These are phyloP conservation scores for Tor tambroides DNA, from an alignment of 2,113 vertebrate genomes.

Conservation along the genomic window DNA sequence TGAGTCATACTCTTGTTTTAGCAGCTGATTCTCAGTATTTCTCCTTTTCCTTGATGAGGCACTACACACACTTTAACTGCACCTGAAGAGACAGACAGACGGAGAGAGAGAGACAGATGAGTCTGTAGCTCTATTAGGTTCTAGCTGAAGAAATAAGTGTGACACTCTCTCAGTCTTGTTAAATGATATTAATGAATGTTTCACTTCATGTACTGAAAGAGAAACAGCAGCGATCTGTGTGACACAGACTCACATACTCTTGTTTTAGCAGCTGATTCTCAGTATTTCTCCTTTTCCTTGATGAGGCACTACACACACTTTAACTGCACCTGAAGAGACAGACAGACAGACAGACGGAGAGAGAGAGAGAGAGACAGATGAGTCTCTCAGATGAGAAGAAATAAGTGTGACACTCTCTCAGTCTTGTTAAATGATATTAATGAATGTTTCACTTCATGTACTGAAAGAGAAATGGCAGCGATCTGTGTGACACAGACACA, in stretches of 20 bases:
- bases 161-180: neutral
- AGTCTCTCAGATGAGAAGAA: neutral
- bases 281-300: neutral
- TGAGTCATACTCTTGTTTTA: neutral
- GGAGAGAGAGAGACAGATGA: neutral
- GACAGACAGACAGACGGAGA: too few species aligned
- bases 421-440: slow-evolving; percentile 4
- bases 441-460: slow-evolving; percentile 3
- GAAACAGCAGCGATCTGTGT: neutral
- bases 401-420: neutral
- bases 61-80: neutral
- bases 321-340: neutral
- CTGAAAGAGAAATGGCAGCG: neutral
- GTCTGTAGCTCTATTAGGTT: neutral
- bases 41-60: neutral
- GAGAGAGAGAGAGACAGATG: neutral
- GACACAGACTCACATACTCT: neutral
- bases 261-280: neutral
- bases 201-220: neutral
- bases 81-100: neutral
- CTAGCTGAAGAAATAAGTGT: neutral
- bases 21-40: neutral
- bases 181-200: slow-evolving; percentile 17
- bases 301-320: neutral
- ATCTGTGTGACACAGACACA: neutral